These are phyloP conservation scores for Axea sp. DNA, from an alignment of 2,888 invertebrate species.

Conservation along the genomic window DNA sequence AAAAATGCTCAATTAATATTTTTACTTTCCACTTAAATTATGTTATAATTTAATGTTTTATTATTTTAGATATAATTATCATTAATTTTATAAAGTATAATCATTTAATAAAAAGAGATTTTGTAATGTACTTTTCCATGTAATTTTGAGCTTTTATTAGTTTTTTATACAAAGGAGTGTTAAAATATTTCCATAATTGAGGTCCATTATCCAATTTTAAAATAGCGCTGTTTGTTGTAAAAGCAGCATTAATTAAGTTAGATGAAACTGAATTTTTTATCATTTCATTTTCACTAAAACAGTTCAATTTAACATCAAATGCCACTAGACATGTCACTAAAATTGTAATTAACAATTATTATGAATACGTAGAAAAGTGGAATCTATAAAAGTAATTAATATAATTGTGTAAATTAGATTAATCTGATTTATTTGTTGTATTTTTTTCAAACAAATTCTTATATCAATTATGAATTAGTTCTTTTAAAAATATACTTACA, in stretches of 20 bases:
- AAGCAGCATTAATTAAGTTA: slow-evolving; percentile 86
- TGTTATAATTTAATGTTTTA: neutral
- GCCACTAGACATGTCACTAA: slow-evolving; percentile 87
- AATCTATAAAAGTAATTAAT: too few species aligned
- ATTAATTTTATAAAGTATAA: too few species aligned
- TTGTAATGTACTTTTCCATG: slow-evolving; percentile 83
- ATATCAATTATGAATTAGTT: neutral
- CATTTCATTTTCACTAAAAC: slow-evolving; percentile 84
- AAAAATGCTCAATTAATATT: too few species aligned
- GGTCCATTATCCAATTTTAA: slow-evolving; percentile 86
- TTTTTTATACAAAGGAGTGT: slow-evolving; percentile 87
- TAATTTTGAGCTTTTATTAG: slow-evolving; percentile 85
- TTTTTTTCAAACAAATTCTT: too few species aligned
- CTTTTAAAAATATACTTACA: slow-evolving; percentile 80
- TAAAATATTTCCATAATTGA: slow-evolving; percentile 85
- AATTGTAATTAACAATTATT: too few species aligned
- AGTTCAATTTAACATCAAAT: slow-evolving; percentile 85
- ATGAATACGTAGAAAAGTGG: too few species aligned
- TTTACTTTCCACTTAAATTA: too few species aligned
- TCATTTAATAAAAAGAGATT: neutral
- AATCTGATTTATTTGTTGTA: too few species aligned
- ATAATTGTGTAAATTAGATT: too few species aligned
- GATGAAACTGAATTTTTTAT: slow-evolving; percentile 83
- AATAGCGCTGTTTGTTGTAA: slow-evolving; percentile 86
- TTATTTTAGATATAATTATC: too few species aligned